Percentiles rank a stretch among this genome's conserved stretches.
phyloP scores from a whole-genome alignment of 1,140 invertebrate genomes.

The Marisa cornuarietis region DNA sequence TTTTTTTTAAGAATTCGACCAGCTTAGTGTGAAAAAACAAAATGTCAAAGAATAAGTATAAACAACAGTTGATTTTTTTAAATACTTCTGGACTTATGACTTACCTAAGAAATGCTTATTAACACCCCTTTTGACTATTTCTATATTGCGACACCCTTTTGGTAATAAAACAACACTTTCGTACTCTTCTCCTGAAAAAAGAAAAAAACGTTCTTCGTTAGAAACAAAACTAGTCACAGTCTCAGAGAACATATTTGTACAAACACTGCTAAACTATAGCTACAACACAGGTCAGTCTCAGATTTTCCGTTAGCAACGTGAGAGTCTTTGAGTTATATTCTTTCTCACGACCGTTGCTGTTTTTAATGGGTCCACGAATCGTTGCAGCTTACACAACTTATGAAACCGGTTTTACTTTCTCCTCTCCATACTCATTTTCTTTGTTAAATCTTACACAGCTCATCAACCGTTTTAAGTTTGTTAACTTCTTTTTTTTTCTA shows the following conservation, averaged over 20 bases:
- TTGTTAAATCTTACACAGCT: slow-evolving; percentile 48
- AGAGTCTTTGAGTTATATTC: too few relatives aligned
- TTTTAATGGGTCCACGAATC: too few relatives aligned
- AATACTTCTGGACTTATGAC: neutral
- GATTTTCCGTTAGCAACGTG: too few relatives aligned
- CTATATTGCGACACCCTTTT: slow-evolving; percentile 83
- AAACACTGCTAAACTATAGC: too few relatives aligned
- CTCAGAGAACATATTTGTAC: too few relatives aligned
- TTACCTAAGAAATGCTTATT: slow-evolving; percentile 56
- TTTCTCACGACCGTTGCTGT: too few relatives aligned
- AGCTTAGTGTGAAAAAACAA: neutral
- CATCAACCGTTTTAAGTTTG: slow-evolving; percentile 36
- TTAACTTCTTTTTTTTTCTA: too few relatives aligned
- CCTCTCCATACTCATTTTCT: neutral
- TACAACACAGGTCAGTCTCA: too few relatives aligned
- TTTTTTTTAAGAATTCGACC: too few relatives aligned
- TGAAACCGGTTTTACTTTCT: slow-evolving; percentile 77
- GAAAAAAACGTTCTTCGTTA: slow-evolving; percentile 71
- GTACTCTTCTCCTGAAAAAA: slow-evolving; percentile 71
- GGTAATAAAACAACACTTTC: slow-evolving; percentile 85
- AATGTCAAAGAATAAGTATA: neutral
- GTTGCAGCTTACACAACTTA: slow-evolving; percentile 79
- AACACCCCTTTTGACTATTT: slow-evolving; percentile 77
- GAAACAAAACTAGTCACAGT: too few relatives aligned
- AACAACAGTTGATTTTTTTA: neutral